Percentiles rank a stretch among this genome's conserved stretches.
Conservation (phyloP, 1,140 invertebrate genomes). For the Cotesia vestalis region DNA sequence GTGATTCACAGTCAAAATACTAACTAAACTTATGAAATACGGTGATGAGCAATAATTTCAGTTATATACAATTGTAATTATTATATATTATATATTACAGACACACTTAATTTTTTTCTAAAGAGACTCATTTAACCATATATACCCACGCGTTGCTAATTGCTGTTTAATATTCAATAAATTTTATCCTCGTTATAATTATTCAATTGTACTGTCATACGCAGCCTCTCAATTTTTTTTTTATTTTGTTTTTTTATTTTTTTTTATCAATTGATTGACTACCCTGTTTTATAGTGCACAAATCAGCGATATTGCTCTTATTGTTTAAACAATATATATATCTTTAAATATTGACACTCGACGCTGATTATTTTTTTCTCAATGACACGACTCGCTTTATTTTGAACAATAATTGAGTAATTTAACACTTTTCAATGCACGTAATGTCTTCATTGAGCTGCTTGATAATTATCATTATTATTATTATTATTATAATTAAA, state of each 20-base stretch:
- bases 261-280: slow-evolving; percentile 62
- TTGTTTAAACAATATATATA: slow-evolving; percentile 36
- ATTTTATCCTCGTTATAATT: slow-evolving; percentile 16
- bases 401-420: too few species aligned
- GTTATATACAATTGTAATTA: slow-evolving; percentile 57
- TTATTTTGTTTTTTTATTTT: too few species aligned
- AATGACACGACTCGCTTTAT: neutral
- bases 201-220: slow-evolving; percentile 28
- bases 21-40: slow-evolving; percentile 66
- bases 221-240: slow-evolving; percentile 49
- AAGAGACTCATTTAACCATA: slow-evolving; percentile 29
- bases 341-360: neutral
- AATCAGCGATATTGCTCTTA: slow-evolving; percentile 50
- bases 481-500: neutral
- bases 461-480: neutral
- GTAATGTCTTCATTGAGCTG: too few species aligned
- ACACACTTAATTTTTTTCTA: slow-evolving; percentile 46
- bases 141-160: slow-evolving; percentile 1
- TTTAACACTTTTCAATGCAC: neutral
- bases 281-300: slow-evolving; percentile 65
- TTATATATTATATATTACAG: slow-evolving; percentile 60
- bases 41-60: slow-evolving; percentile 63
- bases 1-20: slow-evolving; percentile 58
- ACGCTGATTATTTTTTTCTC: neutral
- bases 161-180: slow-evolving; percentile 1